These are phyloP conservation scores for Otus scops DNA, from an alignment of 2,797 vertebrate genomes.

Conservation along the genomic window DNA sequence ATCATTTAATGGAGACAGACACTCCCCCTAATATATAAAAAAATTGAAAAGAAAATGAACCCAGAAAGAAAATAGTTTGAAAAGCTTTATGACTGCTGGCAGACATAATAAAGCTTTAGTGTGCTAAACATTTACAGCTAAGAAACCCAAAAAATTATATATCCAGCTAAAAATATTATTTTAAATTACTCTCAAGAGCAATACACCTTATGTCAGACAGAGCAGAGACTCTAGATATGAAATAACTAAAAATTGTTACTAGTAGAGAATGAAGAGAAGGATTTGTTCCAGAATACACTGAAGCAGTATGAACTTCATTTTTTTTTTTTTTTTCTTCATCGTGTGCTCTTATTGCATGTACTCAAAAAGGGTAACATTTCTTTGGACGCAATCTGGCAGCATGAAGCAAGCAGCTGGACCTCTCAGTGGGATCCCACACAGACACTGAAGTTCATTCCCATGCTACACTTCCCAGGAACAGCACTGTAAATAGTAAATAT, in stretches of 20 bases:
- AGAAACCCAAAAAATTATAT: not conserved
- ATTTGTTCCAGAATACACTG: not conserved
- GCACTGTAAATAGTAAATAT: slow-evolving; percentile 56
- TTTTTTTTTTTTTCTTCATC: not conserved
- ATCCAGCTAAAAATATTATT: not conserved
- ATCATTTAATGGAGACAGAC: not conserved
- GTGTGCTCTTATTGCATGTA: not conserved
- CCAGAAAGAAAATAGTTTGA: not conserved
- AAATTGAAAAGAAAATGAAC: not conserved
- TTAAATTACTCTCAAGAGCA: slow-evolving; percentile 16
- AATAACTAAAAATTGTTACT: not conserved
- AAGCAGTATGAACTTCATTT: not conserved
- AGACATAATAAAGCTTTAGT: not conserved
- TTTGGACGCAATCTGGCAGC: slow-evolving; percentile 63
- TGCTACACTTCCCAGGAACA: slow-evolving; percentile 63
- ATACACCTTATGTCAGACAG: not conserved
- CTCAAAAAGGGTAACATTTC: slow-evolving; percentile 43
- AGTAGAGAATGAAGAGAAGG: not conserved
- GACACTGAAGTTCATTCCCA: slow-evolving; percentile 46
- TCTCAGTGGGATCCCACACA: slow-evolving; percentile 50
- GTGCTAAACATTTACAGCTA: not conserved
- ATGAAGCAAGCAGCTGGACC: slow-evolving; percentile 60
- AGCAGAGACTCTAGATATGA: not conserved
- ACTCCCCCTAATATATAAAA: not conserved
- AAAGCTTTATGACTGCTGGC: not conserved